These are phyloP conservation scores for Baronia brevicornis DNA, from an alignment of 2,888 invertebrate species.

Conservation along the genomic window DNA sequence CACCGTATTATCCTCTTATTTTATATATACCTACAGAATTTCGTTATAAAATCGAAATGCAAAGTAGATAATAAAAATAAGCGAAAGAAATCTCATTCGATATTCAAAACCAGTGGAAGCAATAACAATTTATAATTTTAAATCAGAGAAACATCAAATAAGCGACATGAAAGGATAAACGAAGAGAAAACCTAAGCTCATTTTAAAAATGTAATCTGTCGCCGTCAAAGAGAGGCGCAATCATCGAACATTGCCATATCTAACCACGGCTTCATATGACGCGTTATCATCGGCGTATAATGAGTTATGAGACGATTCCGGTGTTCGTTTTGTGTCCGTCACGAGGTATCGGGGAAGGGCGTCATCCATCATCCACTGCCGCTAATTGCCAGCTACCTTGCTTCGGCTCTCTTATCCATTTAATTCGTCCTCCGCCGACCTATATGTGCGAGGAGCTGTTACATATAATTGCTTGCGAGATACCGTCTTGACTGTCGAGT, in stretches of 20 bases:
- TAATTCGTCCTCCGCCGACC: conserved; percentile 64
- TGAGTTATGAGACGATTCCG: conserved; percentile 52
- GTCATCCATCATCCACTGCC: conserved; percentile 67
- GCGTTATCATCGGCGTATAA: conserved; percentile 70
- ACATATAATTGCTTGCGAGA: conserved; percentile 58
- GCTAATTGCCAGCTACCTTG: conserved; percentile 74
- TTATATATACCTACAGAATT: too few relatives aligned
- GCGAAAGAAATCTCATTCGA: neutral
- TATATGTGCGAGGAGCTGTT: conserved; percentile 45
- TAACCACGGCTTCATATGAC: conserved; percentile 62
- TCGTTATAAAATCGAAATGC: too few relatives aligned
- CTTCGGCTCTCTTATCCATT: conserved; percentile 64
- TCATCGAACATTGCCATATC: conserved; percentile 58
- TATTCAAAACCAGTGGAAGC: too few relatives aligned
- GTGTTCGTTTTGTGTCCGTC: conserved; percentile 66
- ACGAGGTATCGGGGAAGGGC: conserved; percentile 47
- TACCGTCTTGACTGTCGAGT: conserved; percentile 50
- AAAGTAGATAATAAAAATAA: too few relatives aligned
- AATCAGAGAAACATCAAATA: conserved; percentile 7
- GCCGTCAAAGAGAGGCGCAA: conserved; percentile 36
- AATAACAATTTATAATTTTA: conserved; percentile 4
- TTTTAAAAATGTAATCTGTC: conserved; percentile 47
- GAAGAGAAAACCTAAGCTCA: conserved; percentile 21
- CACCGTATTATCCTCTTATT: too few relatives aligned
- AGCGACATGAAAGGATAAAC: conserved; percentile 9